Base-by-base conservation (phyloP, 2,797 vertebrate species). In the Acanthurus leucopareius region DNA sequence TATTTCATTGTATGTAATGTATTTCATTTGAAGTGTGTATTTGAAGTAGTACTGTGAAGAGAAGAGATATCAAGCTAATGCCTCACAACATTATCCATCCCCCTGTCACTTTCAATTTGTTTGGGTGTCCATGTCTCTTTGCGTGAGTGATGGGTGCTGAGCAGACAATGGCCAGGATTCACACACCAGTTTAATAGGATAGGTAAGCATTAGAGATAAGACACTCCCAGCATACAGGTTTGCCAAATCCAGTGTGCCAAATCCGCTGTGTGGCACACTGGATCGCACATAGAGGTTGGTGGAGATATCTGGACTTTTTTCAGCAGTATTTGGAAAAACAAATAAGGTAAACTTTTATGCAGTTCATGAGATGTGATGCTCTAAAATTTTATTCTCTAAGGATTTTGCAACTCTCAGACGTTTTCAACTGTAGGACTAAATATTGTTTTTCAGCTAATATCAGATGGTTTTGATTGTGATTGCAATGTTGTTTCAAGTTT, bases 111-210 rank as follows among this genome's bases (percentile, higher is more conserved):
- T 80, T 88, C 71, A 86, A 90, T 93, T 90, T 75, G 61, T 75
- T 54, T 86, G 71, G 86, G 91, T 77, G 77, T 68, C 47, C 67
- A 52, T 44, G 77, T 79, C 74, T 67, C 67, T 69, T 35, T 57
- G 68, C 69, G 20, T 80, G 82, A 82, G 77, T 69, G 85, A 73
- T 75, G 80, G 83, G 25, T 95, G 93, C 95, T 95, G 92, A 95
- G 92, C 95, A 89, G 89, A 93, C 94, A 94, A 79, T 94, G 92
- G 91, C 93, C 91, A 92, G 89, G 89, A 94, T 94, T 93, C 92
- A 83, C 62, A 86, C 84, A 60, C 67, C 51, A 28, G 59, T 93
- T 94, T 96, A 96, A 96, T 93, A 94, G 95, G 95, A 96, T 96
- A 93, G 91, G 86, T 90, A 75, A 78, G 89, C 81, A 95, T 95